These are phyloP conservation scores for Peromyscus eremicus DNA, from an alignment of 2,797 vertebrate species.

Conservation along the genomic window DNA sequence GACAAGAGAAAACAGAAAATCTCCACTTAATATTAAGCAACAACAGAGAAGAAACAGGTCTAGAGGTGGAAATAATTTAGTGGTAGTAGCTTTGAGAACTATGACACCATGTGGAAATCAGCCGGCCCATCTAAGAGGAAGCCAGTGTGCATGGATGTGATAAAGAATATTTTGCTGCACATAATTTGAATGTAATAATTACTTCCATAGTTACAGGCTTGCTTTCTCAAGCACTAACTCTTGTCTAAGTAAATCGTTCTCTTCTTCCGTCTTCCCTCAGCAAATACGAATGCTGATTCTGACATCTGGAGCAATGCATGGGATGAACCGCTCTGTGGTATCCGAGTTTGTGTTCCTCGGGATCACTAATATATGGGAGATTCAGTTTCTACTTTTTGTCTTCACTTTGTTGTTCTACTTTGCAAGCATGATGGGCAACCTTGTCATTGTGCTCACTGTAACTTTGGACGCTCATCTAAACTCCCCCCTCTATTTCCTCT, in stretches of 20 bases:
- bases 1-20: not conserved
- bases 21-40: not conserved
- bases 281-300: not conserved
- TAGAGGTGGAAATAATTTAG: not conserved
- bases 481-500: constrained; percentile 73
- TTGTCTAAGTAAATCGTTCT: not conserved
- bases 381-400: constrained; percentile 57
- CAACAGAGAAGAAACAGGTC: not conserved
- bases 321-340: constrained; percentile 58
- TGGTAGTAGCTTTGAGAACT: not conserved
- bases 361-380: constrained; percentile 60
- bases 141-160: not conserved
- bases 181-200: not conserved
- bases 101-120: not conserved
- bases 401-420: constrained; percentile 74
- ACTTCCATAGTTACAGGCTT: not conserved
- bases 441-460: constrained; percentile 71
- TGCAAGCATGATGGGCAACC: constrained; percentile 75
- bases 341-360: constrained; percentile 76
- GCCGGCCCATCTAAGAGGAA: not conserved
- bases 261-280: constrained; percentile 59
- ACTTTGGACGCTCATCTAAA: constrained; percentile 67
- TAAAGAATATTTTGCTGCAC: not conserved
- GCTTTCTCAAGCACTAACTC: not conserved
- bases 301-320: not conserved